Evolutionary conservation across 2,797 vertebrate genomes (phyloP), one percentile per base, ranked within the genome.

Genomic region (Phaenicophaeus curvirostris): DNA sequence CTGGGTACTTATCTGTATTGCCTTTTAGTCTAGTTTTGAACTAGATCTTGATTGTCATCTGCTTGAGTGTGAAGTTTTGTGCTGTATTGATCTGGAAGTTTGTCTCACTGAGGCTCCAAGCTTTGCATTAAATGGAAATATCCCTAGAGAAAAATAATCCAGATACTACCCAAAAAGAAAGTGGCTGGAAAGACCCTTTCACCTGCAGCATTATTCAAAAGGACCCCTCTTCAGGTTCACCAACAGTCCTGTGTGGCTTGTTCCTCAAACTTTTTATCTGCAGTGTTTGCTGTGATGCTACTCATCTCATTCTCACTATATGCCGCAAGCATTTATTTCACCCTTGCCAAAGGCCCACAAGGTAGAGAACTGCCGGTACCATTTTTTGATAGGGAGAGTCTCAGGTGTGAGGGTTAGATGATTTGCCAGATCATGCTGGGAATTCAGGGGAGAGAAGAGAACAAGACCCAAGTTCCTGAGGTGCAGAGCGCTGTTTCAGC

Each of bases 171-270:
- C 18, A 23, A 15, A 65, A 74, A 31, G 44, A 48, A 37, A 39
- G 42, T 25, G 27, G 21, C 13, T 53, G 19, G 61, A 46, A 73
- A 53, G 37, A 13, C 30, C 18, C 15, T 42, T 61, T 15, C 8
- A 11, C 28, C 30, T 53, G 59, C 61, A 77, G 12, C 30, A 10
- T 31, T 82, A 19, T 46, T 68, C 62, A 53, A 63, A 82, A 78
- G 23, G 51, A 67, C 14, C 28, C 35, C 18, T 79, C 20, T 50
- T 57, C 8, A 48, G n/a, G 15, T 50, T 78, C 51, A 37, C 15
- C 27, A 27, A 0, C 48, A 58, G 37, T 24, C 16, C 31, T 35
- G 20, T 41, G 9, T 35, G 30, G 18, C 37, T 55, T 1, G 0
- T 57, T 67, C 50, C 25, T 8, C 4, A 28, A 75, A 63, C 39